These are phyloP conservation scores for Falco concolor DNA, from an alignment of 2,797 vertebrate species.

Conservation along the genomic window DNA sequence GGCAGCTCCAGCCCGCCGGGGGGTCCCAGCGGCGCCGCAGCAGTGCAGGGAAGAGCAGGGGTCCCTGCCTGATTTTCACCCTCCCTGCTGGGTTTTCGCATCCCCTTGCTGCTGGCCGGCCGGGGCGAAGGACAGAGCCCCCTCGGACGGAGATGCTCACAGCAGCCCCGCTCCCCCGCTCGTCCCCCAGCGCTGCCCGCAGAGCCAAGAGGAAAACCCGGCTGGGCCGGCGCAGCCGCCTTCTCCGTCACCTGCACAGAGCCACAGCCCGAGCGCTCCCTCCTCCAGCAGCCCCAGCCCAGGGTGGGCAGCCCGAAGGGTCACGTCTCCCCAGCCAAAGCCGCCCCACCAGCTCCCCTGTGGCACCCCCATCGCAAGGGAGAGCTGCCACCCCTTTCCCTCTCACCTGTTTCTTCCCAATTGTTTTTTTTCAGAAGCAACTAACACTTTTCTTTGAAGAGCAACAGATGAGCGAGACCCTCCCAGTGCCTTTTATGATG, in stretches of 20 bases:
- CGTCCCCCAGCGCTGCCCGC: rapidly evolving
- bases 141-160: neutral
- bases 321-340: neutral
- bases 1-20: neutral
- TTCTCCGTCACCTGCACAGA: neutral
- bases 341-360: neutral
- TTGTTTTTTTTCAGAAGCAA: neutral
- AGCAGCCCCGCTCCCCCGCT: neutral
- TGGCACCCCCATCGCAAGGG: neutral
- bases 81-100: neutral
- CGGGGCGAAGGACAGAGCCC: neutral
- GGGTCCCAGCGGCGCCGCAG: neutral
- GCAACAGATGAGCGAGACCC: conserved; percentile 49
- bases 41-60: neutral
- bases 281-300: neutral
- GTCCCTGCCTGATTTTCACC: neutral
- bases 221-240: rapidly evolving
- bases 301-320: neutral
- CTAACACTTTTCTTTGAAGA: conserved; percentile 31
- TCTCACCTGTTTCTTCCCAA: conserved; percentile 10
- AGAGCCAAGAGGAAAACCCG: neutral
- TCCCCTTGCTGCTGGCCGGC: too few species aligned
- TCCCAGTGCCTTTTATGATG: conserved; percentile 45
- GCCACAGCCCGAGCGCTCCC: neutral
- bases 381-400: neutral